These are phyloP conservation scores for Tenthredo livida DNA, from an alignment of 2,888 invertebrate species.

Conservation along the genomic window DNA sequence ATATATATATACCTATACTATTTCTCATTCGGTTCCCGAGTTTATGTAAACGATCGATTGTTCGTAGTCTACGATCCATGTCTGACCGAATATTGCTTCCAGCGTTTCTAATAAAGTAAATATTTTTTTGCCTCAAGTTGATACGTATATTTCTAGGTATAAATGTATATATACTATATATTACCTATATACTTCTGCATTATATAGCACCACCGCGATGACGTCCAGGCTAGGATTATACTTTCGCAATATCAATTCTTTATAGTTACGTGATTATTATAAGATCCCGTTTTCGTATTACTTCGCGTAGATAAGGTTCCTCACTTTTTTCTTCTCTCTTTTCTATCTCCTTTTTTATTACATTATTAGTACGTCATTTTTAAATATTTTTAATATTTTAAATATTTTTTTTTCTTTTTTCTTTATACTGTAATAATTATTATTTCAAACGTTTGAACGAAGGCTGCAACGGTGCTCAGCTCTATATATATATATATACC, in stretches of 20 bases:
- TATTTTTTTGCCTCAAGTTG: not conserved
- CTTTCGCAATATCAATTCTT: constrained; percentile 3
- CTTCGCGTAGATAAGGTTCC: not conserved
- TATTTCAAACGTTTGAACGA: too few species aligned
- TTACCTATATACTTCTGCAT: not conserved
- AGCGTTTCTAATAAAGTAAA: constrained; percentile 25
- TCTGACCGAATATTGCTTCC: constrained; percentile 15
- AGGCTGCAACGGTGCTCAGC: too few species aligned
- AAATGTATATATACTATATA: not conserved
- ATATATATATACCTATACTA: not conserved
- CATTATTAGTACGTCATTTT: not conserved
- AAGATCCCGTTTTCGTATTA: not conserved
- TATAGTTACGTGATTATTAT: not conserved
- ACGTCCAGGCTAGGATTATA: not conserved
- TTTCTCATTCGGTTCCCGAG: constrained; percentile 1
- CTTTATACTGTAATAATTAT: not conserved
- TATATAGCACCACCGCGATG: not conserved
- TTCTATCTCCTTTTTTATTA: not conserved
- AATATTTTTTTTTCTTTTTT: not conserved
- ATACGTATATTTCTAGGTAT: not conserved
- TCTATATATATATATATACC: not conserved
- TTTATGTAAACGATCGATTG: constrained; percentile 22
- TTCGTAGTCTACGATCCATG: constrained; percentile 2
- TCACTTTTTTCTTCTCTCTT: not conserved
- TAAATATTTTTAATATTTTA: not conserved